A percentile compares a stretch with the other conserved stretches of the same genome.
Evolutionary conservation across 2,113 vertebrate species (phyloP).

Genomic region (Onychostoma macrolepis): DNA sequence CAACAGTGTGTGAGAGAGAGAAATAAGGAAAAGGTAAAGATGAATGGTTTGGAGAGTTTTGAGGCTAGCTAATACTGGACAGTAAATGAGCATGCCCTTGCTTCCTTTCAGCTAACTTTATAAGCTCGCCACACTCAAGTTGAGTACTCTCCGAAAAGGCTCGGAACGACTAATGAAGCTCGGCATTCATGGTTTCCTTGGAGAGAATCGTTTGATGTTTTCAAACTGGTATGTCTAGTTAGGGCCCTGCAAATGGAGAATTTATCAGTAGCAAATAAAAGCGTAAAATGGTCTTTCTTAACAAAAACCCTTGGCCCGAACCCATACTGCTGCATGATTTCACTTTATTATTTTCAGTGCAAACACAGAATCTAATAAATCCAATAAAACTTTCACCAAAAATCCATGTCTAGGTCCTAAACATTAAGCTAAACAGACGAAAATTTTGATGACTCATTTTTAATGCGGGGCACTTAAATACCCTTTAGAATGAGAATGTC

Average conservation of each 20-base stretch:
- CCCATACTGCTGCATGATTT: neutral
- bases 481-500: neutral
- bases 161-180: neutral
- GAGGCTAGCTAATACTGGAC: neutral
- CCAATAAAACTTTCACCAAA: neutral
- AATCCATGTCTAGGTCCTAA: neutral
- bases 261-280: neutral
- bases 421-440: neutral
- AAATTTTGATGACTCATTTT: neutral
- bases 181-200: neutral
- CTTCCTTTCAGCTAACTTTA: neutral
- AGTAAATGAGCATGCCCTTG: neutral
- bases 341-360: neutral
- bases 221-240: neutral
- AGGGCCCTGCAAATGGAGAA: neutral
- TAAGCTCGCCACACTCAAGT: neutral
- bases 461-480: neutral
- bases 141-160: neutral
- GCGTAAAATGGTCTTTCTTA: neutral
- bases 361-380: neutral
- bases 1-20: neutral
- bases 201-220: conserved; percentile 27
- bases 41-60: neutral
- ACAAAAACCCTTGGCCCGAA: neutral
- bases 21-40: neutral